phyloP scores from a whole-genome alignment of 2,797 vertebrate species.

The Hypotaenidia okinawae region DNA sequence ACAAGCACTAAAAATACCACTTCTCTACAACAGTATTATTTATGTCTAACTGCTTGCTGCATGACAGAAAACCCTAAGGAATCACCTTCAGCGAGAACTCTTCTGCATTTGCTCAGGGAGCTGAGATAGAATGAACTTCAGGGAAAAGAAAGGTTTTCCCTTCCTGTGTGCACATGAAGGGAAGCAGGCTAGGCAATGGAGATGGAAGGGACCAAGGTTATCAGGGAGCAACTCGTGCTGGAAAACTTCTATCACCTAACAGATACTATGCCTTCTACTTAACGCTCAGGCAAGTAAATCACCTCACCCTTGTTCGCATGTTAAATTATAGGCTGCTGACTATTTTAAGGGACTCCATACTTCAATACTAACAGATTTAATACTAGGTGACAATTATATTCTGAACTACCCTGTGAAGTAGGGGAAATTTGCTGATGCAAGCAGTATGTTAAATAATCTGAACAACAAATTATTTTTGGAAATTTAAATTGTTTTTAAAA shows the following conservation, averaged over 20 bases:
- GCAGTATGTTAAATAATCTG: not conserved
- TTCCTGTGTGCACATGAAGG: not conserved
- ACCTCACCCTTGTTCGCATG: not conserved
- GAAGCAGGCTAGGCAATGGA: not conserved
- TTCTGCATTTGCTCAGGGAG: not conserved
- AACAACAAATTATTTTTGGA: not conserved
- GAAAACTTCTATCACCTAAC: not conserved
- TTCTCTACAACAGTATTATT: not conserved
- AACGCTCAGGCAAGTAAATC: not conserved
- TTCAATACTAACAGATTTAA: not conserved
- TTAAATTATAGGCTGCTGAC: not conserved
- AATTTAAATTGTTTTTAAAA: not conserved
- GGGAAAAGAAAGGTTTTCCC: not conserved
- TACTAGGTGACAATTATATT: not conserved
- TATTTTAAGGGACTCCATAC: not conserved
- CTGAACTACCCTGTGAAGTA: not conserved
- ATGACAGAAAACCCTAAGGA: accelerated
- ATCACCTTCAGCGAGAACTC: not conserved
- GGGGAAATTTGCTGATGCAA: not conserved
- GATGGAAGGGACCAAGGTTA: not conserved
- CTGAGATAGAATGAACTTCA: not conserved
- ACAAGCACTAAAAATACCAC: not conserved
- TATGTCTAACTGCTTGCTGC: not conserved
- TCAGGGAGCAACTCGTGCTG: not conserved
- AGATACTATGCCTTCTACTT: not conserved